phyloP scores from a whole-genome alignment of 23 tunicate genomes.

The Ascidia mentula region DNA sequence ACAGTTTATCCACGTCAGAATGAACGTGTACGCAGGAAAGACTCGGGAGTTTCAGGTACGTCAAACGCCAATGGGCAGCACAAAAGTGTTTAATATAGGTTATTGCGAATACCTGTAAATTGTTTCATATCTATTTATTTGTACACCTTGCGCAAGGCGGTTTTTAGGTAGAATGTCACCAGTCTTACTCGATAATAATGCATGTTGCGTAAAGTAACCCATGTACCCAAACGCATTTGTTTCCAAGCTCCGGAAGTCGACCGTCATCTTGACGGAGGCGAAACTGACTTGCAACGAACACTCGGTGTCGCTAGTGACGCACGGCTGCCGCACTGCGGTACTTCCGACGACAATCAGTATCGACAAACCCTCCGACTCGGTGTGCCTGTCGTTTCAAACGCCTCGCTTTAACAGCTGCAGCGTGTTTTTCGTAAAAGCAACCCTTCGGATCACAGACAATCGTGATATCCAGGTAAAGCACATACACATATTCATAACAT shows the following conservation, averaged over 20 bases:
- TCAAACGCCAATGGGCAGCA: too few relatives aligned
- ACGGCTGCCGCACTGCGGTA: slow-evolving; percentile 1
- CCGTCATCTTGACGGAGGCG: background rate
- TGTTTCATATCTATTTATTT: too few relatives aligned
- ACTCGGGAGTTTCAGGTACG: too few relatives aligned
- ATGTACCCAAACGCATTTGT: too few relatives aligned
- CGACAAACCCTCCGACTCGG: background rate
- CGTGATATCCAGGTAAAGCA: background rate
- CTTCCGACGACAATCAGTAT: background rate
- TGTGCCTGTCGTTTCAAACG: slow-evolving; percentile 24
- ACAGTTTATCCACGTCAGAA: slow-evolving; percentile 10
- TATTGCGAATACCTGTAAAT: too few relatives aligned
- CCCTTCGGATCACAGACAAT: background rate
- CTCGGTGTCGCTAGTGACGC: background rate
- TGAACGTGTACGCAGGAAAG: too few relatives aligned
- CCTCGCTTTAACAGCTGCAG: background rate
- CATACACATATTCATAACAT: too few relatives aligned
- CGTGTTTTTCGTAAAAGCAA: slow-evolving; percentile 7
- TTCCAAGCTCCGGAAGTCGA: background rate
- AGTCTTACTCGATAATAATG: too few relatives aligned
- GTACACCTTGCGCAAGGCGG: too few relatives aligned
- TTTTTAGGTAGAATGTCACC: too few relatives aligned
- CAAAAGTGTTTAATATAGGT: too few relatives aligned
- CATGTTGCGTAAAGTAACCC: too few relatives aligned
- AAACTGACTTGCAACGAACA: background rate